Evolutionary conservation across 2,113 vertebrate genomes (phyloP).

Genomic region (Jaculus jaculus): DNA sequence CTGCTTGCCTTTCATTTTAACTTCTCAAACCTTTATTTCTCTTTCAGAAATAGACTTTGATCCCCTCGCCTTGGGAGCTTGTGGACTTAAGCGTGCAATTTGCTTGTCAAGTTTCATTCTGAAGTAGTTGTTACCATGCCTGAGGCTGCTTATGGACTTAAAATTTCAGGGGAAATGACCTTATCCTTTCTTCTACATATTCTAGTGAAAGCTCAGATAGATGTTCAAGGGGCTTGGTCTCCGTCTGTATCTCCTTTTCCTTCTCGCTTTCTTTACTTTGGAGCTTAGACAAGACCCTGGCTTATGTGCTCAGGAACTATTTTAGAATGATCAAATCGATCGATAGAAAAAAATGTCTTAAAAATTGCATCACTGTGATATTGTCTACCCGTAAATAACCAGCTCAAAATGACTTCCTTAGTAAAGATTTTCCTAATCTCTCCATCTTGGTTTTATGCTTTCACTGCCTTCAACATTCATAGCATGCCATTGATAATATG

Average conservation of each 20-base stretch:
- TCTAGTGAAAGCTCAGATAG: neutral
- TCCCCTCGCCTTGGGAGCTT: neutral
- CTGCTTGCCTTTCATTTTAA: neutral
- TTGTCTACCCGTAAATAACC: neutral
- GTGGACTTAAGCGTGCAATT: neutral
- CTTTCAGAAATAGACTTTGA: neutral
- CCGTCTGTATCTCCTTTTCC: neutral
- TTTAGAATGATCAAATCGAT: conserved; percentile 1
- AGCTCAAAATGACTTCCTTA: conserved; percentile 30
- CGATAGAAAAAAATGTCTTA: neutral
- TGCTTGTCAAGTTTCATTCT: neutral
- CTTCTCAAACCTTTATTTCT: neutral
- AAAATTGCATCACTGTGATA: neutral
- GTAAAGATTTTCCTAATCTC: neutral
- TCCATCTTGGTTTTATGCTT: neutral
- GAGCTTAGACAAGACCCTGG: neutral
- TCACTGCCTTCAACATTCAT: neutral
- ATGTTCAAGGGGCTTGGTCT: neutral
- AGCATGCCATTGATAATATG: neutral
- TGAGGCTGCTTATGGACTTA: neutral
- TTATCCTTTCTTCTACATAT: neutral
- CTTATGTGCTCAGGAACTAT: neutral
- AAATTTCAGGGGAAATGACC: neutral
- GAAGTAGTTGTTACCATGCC: neutral
- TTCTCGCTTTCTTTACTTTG: neutral